Conservation (phyloP, 2,797 vertebrate species). For the Coranthus polyacanthus region DNA sequence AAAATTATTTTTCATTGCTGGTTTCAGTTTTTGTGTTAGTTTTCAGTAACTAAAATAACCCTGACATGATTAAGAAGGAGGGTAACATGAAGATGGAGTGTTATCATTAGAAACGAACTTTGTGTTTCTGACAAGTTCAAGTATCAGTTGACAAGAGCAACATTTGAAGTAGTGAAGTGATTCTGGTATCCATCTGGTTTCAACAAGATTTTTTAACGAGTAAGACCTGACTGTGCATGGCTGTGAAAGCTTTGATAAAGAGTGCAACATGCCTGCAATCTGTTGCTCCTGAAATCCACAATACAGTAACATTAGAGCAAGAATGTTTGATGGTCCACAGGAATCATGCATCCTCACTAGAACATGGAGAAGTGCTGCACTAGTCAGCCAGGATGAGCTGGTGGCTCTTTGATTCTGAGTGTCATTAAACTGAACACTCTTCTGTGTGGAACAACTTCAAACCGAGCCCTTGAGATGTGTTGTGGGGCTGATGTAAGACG, state of each 20-base stretch:
- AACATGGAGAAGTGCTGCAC: neutral
- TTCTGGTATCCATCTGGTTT: constrained; percentile 51
- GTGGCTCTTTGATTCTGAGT: constrained; percentile 51
- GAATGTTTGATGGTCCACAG: constrained; percentile 21
- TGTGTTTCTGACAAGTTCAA: constrained; percentile 1
- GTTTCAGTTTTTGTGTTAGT: too few species aligned
- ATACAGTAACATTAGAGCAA: constrained; percentile 5
- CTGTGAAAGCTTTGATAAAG: constrained; percentile 37
- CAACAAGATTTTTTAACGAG: constrained; percentile 48
- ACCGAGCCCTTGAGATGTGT: constrained; percentile 9
- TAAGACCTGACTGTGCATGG: constrained; percentile 49
- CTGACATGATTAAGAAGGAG: neutral
- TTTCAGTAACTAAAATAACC: too few species aligned
- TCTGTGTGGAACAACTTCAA: constrained; percentile 34
- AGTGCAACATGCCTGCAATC: constrained; percentile 25
- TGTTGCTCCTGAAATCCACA: constrained; percentile 38
- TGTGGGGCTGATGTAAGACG: constrained; percentile 18
- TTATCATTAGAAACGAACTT: too few species aligned
- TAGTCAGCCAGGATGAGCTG: constrained; percentile 24
- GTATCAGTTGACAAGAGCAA: constrained; percentile 36
- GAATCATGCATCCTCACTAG: constrained; percentile 10
- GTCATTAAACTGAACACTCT: constrained; percentile 50
- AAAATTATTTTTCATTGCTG: too few species aligned
- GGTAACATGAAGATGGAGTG: neutral
- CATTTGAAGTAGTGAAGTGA: constrained; percentile 40